Percentiles rank a stretch among this genome's conserved stretches.
These are phyloP conservation scores for Dendrolimus pini DNA, from an alignment of 2,888 invertebrate species.

Conservation along the genomic window DNA sequence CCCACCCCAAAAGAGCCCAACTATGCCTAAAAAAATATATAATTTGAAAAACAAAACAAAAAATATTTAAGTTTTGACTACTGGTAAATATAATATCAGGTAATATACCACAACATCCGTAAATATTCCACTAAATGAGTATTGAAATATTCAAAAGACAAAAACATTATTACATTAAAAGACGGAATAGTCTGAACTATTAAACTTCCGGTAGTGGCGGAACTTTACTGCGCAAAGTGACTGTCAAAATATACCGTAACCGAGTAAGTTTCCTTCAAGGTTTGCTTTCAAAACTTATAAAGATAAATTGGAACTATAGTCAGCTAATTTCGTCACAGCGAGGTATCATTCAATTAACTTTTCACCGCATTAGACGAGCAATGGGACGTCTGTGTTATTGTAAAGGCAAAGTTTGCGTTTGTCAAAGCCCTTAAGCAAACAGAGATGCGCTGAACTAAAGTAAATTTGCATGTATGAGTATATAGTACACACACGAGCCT, in stretches of 20 bases:
- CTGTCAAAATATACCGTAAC: neutral
- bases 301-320: slow-evolving; percentile 23
- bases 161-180: neutral
- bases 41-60: no score
- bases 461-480: slow-evolving; percentile 48
- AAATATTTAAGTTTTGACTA: no score
- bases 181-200: neutral
- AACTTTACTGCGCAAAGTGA: neutral
- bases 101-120: no score
- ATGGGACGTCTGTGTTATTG: slow-evolving; percentile 41
- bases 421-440: slow-evolving; percentile 43
- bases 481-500: slow-evolving; percentile 21
- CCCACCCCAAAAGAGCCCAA: no score
- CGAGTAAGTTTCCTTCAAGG: slow-evolving; percentile 4
- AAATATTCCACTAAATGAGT: no score
- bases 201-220: neutral
- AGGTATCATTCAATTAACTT: slow-evolving; percentile 25
- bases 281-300: slow-evolving; percentile 18
- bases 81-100: no score
- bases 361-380: slow-evolving; percentile 35
- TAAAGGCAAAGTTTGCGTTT: slow-evolving; percentile 46
- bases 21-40: no score
- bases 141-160: no score
- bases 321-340: slow-evolving; percentile 27
- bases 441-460: slow-evolving; percentile 47